These are phyloP conservation scores for Hyperoodon ampullatus DNA, from an alignment of 2,113 vertebrate genomes.

Conservation along the genomic window DNA sequence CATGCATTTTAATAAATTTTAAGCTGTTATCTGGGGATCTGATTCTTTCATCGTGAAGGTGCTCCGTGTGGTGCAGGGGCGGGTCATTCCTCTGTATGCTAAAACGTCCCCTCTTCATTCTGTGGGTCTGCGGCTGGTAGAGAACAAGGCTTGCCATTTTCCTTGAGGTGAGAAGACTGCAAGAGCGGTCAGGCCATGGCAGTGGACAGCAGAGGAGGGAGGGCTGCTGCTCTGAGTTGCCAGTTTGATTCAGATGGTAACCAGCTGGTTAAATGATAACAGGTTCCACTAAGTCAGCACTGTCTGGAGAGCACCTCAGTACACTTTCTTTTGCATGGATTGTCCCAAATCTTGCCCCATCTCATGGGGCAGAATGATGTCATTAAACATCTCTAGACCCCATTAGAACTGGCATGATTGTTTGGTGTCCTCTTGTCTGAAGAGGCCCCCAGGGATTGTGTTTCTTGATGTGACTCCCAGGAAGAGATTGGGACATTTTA, in stretches of 20 bases:
- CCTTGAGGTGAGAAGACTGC: background rate
- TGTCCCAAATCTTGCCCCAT: background rate
- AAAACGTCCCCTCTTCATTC: background rate
- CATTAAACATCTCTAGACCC: background rate
- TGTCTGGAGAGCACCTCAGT: background rate
- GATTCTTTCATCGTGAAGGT: background rate
- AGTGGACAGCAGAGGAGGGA: background rate
- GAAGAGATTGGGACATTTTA: slow-evolving; percentile 7
- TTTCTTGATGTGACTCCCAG: background rate
- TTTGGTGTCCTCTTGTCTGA: background rate
- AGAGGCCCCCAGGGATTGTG: background rate
- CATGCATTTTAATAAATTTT: background rate
- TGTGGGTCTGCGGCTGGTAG: background rate
- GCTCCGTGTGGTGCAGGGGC: background rate
- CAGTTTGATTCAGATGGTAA: background rate
- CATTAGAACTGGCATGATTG: background rate
- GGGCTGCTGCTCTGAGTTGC: background rate
- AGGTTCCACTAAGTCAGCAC: background rate
- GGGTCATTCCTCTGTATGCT: background rate
- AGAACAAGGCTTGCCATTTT: slow-evolving; percentile 23
- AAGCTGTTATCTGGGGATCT: background rate
- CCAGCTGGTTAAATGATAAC: background rate
- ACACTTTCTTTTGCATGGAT: background rate
- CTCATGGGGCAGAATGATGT: background rate
- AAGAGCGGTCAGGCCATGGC: background rate